Percentiles rank a stretch among this genome's conserved stretches.
Conservation (phyloP, 2,113 vertebrate genomes). For the Tamias sibiricus region DNA sequence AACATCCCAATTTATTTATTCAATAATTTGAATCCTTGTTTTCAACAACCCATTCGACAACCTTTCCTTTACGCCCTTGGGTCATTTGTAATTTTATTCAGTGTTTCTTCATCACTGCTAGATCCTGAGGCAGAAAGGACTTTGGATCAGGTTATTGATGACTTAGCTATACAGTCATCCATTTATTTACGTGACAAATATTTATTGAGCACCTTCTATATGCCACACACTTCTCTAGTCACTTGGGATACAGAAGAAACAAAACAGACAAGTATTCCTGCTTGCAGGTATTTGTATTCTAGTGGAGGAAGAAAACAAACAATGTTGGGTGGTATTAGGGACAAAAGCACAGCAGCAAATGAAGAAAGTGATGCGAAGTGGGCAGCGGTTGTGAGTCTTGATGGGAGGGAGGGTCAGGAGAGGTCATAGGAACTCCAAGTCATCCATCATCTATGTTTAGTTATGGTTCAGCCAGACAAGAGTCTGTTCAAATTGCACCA, state of each 20-base stretch:
- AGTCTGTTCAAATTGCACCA: not conserved
- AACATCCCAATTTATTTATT: not conserved
- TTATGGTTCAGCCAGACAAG: not conserved
- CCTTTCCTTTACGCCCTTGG: not conserved
- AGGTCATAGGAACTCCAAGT: not conserved
- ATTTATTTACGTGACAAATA: not conserved
- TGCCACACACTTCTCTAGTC: not conserved
- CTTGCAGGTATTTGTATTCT: not conserved
- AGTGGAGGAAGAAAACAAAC: not conserved
- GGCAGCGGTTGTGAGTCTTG: not conserved
- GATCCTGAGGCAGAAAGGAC: not conserved
- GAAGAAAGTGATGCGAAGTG: not conserved
- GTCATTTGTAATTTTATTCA: not conserved
- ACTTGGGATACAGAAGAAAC: not conserved
- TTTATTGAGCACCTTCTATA: not conserved
- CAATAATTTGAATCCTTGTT: not conserved
- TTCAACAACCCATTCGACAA: not conserved
- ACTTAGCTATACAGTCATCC: not conserved
- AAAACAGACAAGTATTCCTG: not conserved
- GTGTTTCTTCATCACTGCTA: not conserved
- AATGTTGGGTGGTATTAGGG: not conserved
- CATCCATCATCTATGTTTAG: not conserved
- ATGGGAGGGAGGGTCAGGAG: not conserved
- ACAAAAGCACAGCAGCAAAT: not conserved
- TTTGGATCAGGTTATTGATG: not conserved